A percentile compares a stretch with the other conserved stretches of the same genome.
phyloP scores from a whole-genome alignment of 2,797 vertebrate species.

The Liasis olivaceus region DNA sequence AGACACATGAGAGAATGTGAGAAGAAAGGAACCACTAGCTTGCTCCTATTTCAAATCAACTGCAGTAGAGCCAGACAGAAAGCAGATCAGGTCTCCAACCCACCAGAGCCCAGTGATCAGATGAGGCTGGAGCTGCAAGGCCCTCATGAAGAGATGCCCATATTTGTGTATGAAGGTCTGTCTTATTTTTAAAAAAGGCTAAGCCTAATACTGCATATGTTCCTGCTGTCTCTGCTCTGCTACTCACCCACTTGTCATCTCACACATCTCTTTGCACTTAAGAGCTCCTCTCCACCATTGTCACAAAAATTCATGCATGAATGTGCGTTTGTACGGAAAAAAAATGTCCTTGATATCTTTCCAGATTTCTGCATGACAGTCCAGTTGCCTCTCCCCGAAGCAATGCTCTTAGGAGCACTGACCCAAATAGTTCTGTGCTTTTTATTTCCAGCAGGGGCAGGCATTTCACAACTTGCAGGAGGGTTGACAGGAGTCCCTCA shows the following conservation, averaged over 20 bases:
- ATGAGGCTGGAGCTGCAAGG: not conserved
- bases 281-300: not conserved
- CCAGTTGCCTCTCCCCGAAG: constrained; percentile 14
- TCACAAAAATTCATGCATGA: not conserved
- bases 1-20: not conserved
- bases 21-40: not conserved
- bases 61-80: not conserved
- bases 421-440: constrained; percentile 12
- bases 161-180: not conserved
- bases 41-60: not conserved
- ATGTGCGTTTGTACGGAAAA: not conserved
- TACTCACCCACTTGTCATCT: not conserved
- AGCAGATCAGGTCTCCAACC: not conserved
- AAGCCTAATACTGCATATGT: not conserved
- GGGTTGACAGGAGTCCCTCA: not conserved
- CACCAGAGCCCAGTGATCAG: not conserved
- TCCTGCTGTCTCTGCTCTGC: not conserved
- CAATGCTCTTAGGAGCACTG: constrained; percentile 7
- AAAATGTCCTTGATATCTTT: not conserved
- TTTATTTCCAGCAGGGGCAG: constrained; percentile 21
- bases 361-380: constrained; percentile 18
- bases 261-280: not conserved
- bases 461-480: not conserved
- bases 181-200: not conserved
- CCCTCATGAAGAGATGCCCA: not conserved